phyloP scores from a whole-genome alignment of 2,113 vertebrate species.

The Lichenostomus cassidix region DNA sequence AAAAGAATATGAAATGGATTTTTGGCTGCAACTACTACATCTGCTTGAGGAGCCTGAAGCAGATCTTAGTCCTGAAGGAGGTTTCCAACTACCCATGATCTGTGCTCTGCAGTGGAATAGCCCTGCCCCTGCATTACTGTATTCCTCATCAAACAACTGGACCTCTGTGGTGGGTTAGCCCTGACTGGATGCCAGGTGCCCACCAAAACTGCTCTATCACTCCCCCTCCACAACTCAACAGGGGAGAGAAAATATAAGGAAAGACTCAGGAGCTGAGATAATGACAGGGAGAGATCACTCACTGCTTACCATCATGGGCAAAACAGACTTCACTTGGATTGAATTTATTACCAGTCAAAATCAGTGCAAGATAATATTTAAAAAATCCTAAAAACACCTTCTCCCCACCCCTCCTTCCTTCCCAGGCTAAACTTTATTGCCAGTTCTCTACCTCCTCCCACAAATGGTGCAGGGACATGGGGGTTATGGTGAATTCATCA shows the following conservation, averaged over 20 bases:
- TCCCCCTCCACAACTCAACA: not conserved
- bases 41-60: not conserved
- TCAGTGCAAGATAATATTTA: not conserved
- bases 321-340: not conserved
- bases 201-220: not conserved
- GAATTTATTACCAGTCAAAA: not conserved
- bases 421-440: not conserved
- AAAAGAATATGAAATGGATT: not conserved
- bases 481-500: not conserved
- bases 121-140: not conserved
- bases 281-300: not conserved
- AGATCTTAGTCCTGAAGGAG: not conserved
- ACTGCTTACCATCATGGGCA: accelerated
- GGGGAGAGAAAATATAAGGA: not conserved
- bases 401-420: not conserved
- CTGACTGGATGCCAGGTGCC: not conserved
- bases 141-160: not conserved
- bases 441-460: not conserved
- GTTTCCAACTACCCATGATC: not conserved
- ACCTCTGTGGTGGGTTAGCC: not conserved
- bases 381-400: not conserved
- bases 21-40: not conserved
- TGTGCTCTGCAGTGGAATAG: not conserved
- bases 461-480: not conserved
- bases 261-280: not conserved